Conservation (phyloP, 2,888 invertebrate genomes). For the Ganaspis brasiliensis region DNA sequence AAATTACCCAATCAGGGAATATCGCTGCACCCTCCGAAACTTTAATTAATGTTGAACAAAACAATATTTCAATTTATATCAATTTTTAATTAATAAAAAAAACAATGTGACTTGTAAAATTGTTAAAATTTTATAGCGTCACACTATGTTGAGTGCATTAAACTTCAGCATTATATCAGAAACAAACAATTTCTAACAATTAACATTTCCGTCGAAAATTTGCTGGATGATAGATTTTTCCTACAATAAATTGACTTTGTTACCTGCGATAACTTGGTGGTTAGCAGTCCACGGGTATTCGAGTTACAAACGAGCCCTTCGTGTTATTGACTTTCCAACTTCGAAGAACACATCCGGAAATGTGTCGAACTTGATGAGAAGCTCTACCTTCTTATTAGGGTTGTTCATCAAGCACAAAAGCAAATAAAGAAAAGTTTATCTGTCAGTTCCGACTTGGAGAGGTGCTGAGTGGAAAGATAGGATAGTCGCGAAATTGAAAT, state of each 20-base stretch:
- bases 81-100: too few species aligned
- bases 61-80: too few species aligned
- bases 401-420: conserved; percentile 51
- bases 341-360: conserved; percentile 45
- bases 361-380: conserved; percentile 18
- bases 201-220: too few species aligned
- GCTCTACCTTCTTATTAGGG: conserved; percentile 52
- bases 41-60: too few species aligned
- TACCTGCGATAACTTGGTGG: conserved; percentile 41
- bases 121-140: too few species aligned
- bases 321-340: conserved; percentile 57
- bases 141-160: too few species aligned
- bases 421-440: conserved; percentile 45
- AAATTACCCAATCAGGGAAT: too few species aligned
- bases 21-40: too few species aligned
- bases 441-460: conserved; percentile 30
- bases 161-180: too few species aligned
- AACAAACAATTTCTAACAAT: too few species aligned
- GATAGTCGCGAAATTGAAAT: neutral
- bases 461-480: conserved; percentile 1
- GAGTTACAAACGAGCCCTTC: conserved; percentile 1
- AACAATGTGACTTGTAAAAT: too few species aligned
- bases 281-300: conserved; percentile 47
- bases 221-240: neutral
- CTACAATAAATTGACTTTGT: conserved; percentile 20